Base-by-base conservation (phyloP, 2,888 invertebrate species). In the Drosophila leonis region DNA sequence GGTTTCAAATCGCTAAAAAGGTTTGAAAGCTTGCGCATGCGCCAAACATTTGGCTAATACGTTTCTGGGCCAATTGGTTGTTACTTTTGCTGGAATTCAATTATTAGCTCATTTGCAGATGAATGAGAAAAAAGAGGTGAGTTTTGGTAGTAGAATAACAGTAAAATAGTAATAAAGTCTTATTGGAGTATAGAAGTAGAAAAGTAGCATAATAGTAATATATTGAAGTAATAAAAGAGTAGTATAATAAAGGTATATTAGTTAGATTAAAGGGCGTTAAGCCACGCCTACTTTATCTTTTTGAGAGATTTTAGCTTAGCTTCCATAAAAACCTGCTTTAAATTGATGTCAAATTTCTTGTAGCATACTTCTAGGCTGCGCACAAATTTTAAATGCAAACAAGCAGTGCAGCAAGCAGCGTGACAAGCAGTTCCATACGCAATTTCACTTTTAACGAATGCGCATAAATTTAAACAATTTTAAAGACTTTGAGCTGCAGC, bases 1-100 rank as follows among this genome's bases (percentile, higher is more conserved):
- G 89, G 84, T 85, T 68, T 85, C 84, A 87, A 82, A 80, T 85
- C 84, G 90, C 85, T 83, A 86, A 86, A 86, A 86, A 81, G 86
- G 86, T 88, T 86, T 88, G 88, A 87, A 87, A 87, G 84, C 82
- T 72, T 84, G 84, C 56, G 84, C 84, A 83, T 89, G 84, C 82
- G 84, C 88, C 84, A 85, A 85, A 89, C 84, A 80, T 77, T 89
- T 72, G 72, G 51, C 56, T 29, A 68, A 83, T 65, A 60, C 31
- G 49, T 61, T 70, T 46, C 18, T 60, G 61, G 52, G 60, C 64
- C 72, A 71, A 62, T 78, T 67, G 66, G 72, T 51, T 44, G 12
- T 52, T 9, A 10, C 10, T 59, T 52, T 65, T 70, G 57, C 48
- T 54, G 61, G 62, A 62, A 73, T 57, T 73, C 10, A 31, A 44